Base-by-base conservation (phyloP, 2,888 invertebrate species). In the Elegia similella region DNA sequence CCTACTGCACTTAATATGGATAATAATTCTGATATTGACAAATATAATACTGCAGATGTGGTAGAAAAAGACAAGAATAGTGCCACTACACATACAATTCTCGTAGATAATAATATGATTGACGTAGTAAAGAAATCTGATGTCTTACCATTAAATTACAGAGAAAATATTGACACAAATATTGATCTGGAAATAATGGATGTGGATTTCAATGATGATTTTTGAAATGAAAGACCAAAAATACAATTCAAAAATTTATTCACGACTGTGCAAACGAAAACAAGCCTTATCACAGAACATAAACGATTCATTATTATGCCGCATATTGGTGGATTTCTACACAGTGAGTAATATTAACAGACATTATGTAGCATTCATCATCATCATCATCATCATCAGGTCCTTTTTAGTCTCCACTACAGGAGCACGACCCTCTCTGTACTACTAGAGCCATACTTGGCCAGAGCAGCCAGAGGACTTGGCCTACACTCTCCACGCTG, bases 191-290 rank as follows among this genome's bases (percentile, higher is more conserved):
- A 82, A 15, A 32, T 84, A 1, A 88, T 89, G 87, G 87, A 88
- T 70, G 72, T 88, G 12, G 88, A 89, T 69, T 89, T 89, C 59
- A 75, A 65, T 74, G 86, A 86, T 42, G 87, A 86, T 15, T 88
- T 85, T 68, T 88, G 69, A 47, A 65, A 10, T 17, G n/a, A 38
- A 38, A 38, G 30, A 7, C 15, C 34, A 50, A 16, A 12, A 29
- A 29, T 34, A 16, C 54, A 65, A 63, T 67, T 76, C 68, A 61
- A 73, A 66, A 68, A 65, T 80, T 79, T 81, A 80, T 79, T 81
- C 60, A 72, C 59, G 64, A 75, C 64, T 68, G 70, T 74, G 76
- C 75, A 75, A 80, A 80, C 75, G 64, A 77, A 79, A 78, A 75
- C 66, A 65, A 69, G 72, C 72, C 80, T 78, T 84, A 84, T 84